These are phyloP conservation scores for Esperia sulphurella DNA, from an alignment of 2,888 invertebrate genomes.

Conservation along the genomic window DNA sequence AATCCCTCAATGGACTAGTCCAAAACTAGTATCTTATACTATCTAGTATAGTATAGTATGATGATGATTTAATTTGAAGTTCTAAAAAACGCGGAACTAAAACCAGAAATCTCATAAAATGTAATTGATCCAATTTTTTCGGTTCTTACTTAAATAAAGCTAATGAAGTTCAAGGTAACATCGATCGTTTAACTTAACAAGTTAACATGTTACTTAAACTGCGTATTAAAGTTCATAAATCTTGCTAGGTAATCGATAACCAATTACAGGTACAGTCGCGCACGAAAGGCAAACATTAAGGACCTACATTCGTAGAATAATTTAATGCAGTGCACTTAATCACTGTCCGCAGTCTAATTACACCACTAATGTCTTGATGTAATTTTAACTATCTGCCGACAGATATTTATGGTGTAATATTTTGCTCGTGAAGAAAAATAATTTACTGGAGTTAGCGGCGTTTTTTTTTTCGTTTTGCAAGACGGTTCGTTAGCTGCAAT, in stretches of 20 bases:
- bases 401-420: slow-evolving; percentile 35
- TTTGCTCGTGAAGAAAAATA: slow-evolving; percentile 3
- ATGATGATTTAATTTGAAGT: too few species aligned
- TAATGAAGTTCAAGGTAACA: slow-evolving; percentile 15
- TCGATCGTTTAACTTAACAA: slow-evolving; percentile 27
- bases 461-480: neutral
- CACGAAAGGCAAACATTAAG: slow-evolving; percentile 17
- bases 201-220: slow-evolving; percentile 21
- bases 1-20: too few species aligned
- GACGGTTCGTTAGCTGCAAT: neutral
- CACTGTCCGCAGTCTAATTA: slow-evolving; percentile 35
- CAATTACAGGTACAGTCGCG: slow-evolving; percentile 26
- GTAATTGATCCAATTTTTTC: neutral
- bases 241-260: slow-evolving; percentile 20
- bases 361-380: slow-evolving; percentile 29
- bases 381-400: slow-evolving; percentile 21
- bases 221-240: slow-evolving; percentile 19
- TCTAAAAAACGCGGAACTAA: too few species aligned
- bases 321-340: slow-evolving; percentile 22
- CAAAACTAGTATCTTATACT: too few species aligned
- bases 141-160: neutral
- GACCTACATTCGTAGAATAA: slow-evolving; percentile 14
- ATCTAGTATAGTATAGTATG: too few species aligned
- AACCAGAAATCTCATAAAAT: too few species aligned
- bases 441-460: neutral